Evolutionary conservation across 1,140 invertebrate species (phyloP).

Genomic region (Schlechtendalia chinensis): DNA sequence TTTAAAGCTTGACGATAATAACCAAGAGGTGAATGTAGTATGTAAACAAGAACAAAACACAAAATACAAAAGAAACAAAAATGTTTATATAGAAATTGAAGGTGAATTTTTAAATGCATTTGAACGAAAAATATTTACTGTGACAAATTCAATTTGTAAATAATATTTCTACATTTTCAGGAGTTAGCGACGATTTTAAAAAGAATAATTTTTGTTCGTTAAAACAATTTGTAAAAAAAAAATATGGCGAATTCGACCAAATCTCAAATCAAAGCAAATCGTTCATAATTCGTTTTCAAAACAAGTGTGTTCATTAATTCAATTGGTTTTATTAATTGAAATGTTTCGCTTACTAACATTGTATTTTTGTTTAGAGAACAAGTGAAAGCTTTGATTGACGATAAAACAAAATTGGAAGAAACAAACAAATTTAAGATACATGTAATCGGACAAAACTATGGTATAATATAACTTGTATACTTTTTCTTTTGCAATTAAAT

Average conservation of each 20-base stretch:
- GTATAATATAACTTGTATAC: neutral
- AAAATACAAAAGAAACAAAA: neutral
- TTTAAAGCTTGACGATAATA: neutral
- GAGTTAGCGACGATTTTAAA: neutral
- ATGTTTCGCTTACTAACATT: neutral
- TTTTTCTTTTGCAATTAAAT: too few species aligned
- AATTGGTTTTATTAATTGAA: neutral
- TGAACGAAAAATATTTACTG: too few species aligned
- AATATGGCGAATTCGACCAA: slow-evolving; percentile 9
- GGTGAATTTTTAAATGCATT: slow-evolving; percentile 17
- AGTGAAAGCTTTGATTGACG: neutral
- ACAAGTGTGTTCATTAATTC: neutral
- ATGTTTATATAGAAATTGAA: slow-evolving; percentile 23
- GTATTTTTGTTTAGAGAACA: neutral
- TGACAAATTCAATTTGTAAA: too few species aligned
- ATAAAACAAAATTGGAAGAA: neutral
- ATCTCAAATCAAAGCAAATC: neutral
- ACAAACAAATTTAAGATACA: neutral
- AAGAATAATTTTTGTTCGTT: neutral
- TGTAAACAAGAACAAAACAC: neutral
- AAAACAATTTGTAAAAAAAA: neutral
- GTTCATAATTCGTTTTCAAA: neutral
- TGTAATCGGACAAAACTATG: neutral
- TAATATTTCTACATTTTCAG: neutral
- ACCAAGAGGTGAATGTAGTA: neutral